Conservation (phyloP, 2,113 vertebrate species). For the Prietella phreatophila region DNA sequence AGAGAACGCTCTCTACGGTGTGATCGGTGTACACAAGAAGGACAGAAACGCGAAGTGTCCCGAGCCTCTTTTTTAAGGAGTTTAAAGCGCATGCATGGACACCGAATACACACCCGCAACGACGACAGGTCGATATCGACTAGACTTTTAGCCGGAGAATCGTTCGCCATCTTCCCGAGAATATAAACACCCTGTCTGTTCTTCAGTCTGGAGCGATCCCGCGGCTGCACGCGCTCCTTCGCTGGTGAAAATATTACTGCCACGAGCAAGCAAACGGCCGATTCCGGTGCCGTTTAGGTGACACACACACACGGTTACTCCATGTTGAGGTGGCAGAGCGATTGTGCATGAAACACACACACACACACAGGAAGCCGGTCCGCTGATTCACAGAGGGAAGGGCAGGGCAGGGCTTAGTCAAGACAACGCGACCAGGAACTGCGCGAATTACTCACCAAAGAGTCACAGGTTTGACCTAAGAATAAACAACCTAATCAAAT, state of each 20-base stretch:
- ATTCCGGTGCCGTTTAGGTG: not conserved
- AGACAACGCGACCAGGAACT: not conserved
- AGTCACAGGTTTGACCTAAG: not conserved
- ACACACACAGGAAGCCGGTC: slow-evolving; percentile 59
- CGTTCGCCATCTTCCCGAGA: slow-evolving; percentile 89
- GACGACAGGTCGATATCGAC: slow-evolving; percentile 93
- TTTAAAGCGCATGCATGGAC: not conserved
- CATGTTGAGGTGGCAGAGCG: slow-evolving; percentile 73
- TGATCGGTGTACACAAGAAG: not conserved
- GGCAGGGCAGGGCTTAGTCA: slow-evolving; percentile 52
- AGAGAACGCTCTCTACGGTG: not conserved
- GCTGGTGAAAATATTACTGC: slow-evolving; percentile 21
- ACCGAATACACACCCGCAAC: slow-evolving; percentile 79
- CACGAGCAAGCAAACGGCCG: slow-evolving; percentile 33
- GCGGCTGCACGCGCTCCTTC: slow-evolving; percentile 24
- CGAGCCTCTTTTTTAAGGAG: not conserved
- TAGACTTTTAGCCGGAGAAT: slow-evolving; percentile 93
- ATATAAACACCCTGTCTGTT: slow-evolving; percentile 51
- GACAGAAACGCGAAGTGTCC: rapidly evolving
- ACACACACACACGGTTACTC: slow-evolving; percentile 59
- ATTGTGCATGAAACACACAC: slow-evolving; percentile 27
- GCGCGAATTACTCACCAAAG: slow-evolving; percentile 16
- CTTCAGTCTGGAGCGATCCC: slow-evolving; percentile 54
- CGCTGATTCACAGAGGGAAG: slow-evolving; percentile 47
- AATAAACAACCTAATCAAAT: not conserved